Evolutionary conservation across 2,888 invertebrate genomes (phyloP).

Genomic region (Crepidodera aurea): DNA sequence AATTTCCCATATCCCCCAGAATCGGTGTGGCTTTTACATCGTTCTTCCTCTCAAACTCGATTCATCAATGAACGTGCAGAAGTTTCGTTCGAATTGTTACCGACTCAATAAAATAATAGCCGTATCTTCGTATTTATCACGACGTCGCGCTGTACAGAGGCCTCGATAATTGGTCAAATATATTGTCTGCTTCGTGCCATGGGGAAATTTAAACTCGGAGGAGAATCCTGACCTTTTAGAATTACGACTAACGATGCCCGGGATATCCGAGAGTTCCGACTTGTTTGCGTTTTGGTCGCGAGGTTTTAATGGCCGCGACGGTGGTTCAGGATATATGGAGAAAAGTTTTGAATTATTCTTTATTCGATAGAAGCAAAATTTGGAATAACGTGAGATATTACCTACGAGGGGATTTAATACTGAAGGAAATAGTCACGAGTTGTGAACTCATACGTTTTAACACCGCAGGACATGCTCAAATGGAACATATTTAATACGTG

Average conservation of each 20-base stretch:
- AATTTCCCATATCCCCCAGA: background rate
- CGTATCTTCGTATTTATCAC: constrained; percentile 57
- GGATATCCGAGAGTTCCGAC: constrained; percentile 35
- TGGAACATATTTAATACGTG: background rate
- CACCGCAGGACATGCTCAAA: too few relatives aligned
- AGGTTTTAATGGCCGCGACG: constrained; percentile 8
- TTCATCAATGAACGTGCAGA: constrained; percentile 47
- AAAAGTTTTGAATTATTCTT: background rate
- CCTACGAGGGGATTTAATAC: background rate
- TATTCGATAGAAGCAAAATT: background rate
- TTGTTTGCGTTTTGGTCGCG: constrained; percentile 13
- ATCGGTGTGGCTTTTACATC: background rate
- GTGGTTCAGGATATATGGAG: background rate
- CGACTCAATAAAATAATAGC: constrained; percentile 58
- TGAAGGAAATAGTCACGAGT: background rate
- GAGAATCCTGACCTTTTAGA: constrained; percentile 40
- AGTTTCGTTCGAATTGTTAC: constrained; percentile 51
- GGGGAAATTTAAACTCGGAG: constrained; percentile 38
- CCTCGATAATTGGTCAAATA: constrained; percentile 60
- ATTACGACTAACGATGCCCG: constrained; percentile 39
- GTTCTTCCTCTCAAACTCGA: background rate
- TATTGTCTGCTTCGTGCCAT: constrained; percentile 55
- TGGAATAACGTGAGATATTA: constrained; percentile 3
- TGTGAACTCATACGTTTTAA: background rate
- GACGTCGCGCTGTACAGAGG: constrained; percentile 52